Evolutionary conservation across 2,888 invertebrate genomes (phyloP).

Genomic region (Megamerina dolium): DNA sequence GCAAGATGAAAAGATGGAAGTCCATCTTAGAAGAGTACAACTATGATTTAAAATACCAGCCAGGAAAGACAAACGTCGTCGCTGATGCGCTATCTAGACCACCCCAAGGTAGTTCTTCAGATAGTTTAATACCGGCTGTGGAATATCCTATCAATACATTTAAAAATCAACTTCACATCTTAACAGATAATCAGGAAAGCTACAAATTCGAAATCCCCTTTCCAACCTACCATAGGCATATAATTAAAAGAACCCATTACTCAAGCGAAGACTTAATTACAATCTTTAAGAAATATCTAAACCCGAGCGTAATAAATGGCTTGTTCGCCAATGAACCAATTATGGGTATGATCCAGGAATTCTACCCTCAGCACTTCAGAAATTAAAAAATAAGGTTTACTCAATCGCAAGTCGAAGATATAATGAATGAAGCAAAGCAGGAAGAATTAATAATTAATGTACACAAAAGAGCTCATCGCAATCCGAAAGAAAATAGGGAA

Average conservation of each 20-base stretch:
- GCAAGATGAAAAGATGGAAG: conserved; percentile 14
- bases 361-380: conserved; percentile 8
- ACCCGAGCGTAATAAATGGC: conserved; percentile 4
- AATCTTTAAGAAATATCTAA: conserved; percentile 3
- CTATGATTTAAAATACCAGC: conserved; percentile 17
- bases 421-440: conserved; percentile 1
- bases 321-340: conserved; percentile 7
- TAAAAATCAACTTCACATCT: too few species aligned
- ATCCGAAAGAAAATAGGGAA: not conserved
- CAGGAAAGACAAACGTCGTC: conserved; percentile 8
- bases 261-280: too few species aligned
- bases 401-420: not conserved
- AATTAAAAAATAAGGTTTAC: conserved; percentile 4
- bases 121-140: too few species aligned
- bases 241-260: too few species aligned
- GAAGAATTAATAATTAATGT: conserved; percentile 3
- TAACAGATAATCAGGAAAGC: too few species aligned
- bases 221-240: too few species aligned
- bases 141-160: too few species aligned
- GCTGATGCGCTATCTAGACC: conserved; percentile 12
- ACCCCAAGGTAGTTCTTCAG: too few species aligned
- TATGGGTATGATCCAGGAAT: conserved; percentile 9
- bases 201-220: too few species aligned
- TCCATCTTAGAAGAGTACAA: conserved; percentile 18
- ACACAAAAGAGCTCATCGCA: conserved; percentile 3